Base-by-base conservation (phyloP, 2,888 invertebrate genomes). In the Hartigia nigra region DNA sequence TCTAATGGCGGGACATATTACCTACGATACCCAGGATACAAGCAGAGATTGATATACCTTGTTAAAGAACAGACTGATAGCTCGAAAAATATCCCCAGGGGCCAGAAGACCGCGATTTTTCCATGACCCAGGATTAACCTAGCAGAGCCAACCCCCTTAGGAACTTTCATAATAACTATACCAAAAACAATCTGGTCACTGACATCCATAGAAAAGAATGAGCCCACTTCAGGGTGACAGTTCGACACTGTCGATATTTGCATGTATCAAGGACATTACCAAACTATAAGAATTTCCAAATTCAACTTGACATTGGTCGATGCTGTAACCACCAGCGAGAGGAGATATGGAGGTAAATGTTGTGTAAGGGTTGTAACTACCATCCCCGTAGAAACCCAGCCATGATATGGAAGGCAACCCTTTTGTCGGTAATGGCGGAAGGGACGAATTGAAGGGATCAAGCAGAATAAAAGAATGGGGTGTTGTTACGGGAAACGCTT, bases 31-130 rank as follows among this genome's bases (percentile, higher is more conserved):
- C 78, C 79, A 81, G 84, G 87, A 88, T 88, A 86, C 83, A 80
- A 74, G 75, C 78, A 78, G 84, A 87, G 87, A 88, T 89, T 87
- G 88, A 88, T 89, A 86, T 84, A 84, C 84, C 84, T 87, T 84
- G 86, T 86, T 87, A 86, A 85, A 85, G 84, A 84, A 82, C 84
- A 81, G 82, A 76, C 82, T 83, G 87, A 86, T 85, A 85, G 79
- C 81, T 82, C 80, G 79, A 81, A 80, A 80, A 81, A 81, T 82
- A 81, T 80, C 80, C 83, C 79, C 82, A 79, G 78, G 79, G 82
- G 79, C 70, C 75, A 55, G 34, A 69, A 69, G 77, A 82, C 79
- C 83, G 78, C 79, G 79, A 86, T 86, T 85, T 86, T 86, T 86
- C 83, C 79, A 70, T 34, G 34, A 31, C 4, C 72, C 31, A 31